Evolutionary conservation across 2,113 vertebrate genomes (phyloP), one percentile per base, ranked within the genome.

Genomic region (Cyprichromis sp.): DNA sequence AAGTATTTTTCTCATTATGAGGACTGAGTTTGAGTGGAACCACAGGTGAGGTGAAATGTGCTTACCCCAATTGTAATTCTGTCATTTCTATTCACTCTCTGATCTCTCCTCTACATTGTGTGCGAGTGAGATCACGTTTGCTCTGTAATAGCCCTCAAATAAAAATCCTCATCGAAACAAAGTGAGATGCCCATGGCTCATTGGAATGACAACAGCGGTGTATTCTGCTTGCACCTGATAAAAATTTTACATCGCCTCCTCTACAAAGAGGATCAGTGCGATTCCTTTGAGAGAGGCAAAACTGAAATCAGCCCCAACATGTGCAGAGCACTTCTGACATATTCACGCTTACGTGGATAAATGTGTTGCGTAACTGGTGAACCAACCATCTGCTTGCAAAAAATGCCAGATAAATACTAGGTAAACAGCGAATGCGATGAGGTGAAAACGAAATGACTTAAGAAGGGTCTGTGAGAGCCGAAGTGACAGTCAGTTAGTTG

Each of bases 311-410:
- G 79, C 59, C 79, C 63, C 83, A 85, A 88, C 87, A 88, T 89
- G 84, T 87, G 87, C 88, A 66, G 57, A 76, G 54, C 82, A 86
- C 82, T 85, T 92, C 86, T 91, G 87, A 91, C 80, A 87, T 82
- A 71, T 88, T 89, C 88, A 81, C 82, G 68, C 87, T 92, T 68
- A 73, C 89, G 81, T 68, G 89, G 88, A 86, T 89, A 89, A 92
- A 93, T 82, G 90, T 13, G 87, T 93, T 92, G 87, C 81, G 4
- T 88, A 93, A 94, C 80, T 66, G 24, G 84, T 59, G 76, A 90
- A 93, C 84, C 94, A 90, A 93, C 84, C 94, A 92, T 94, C 91
- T 92, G 94, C 90, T 78, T 81, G 87, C 61, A 38, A 66, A 87
- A 76, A 82, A 85, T 4, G 68, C 54, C 80, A 86, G 79, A 92